phyloP scores from a whole-genome alignment of 2,113 vertebrate genomes.

The Leucoraja erinaceus region DNA sequence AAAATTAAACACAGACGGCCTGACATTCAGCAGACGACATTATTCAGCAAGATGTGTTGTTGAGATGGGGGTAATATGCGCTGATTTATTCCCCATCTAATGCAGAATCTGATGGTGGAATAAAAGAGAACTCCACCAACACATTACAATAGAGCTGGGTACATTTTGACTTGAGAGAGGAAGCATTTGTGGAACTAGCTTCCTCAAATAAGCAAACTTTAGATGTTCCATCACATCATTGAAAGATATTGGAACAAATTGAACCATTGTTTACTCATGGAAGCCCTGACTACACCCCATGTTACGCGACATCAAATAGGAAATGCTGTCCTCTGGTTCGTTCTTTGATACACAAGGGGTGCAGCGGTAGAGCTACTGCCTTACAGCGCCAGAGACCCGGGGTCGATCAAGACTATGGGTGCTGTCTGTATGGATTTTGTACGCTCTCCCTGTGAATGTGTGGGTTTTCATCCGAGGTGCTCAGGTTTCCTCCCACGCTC shows the following conservation, averaged over 20 bases:
- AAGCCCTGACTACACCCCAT: neutral
- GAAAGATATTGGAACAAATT: neutral
- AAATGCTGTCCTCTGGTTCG: neutral
- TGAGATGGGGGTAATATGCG: neutral
- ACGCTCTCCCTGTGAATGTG: no score
- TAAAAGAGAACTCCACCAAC: neutral
- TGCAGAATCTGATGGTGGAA: neutral
- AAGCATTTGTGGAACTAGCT: neutral
- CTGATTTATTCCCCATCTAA: neutral
- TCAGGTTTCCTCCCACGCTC: no score
- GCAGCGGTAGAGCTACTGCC: no score
- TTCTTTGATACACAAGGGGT: no score
- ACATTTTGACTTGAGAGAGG: neutral
- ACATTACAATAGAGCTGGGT: neutral
- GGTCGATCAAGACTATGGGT: no score
- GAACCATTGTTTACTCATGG: neutral
- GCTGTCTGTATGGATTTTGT: no score
- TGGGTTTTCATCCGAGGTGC: no score
- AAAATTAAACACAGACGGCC: neutral
- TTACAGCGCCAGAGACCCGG: no score
- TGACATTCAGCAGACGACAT: neutral
- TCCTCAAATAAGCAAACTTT: neutral
- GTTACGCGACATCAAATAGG: neutral
- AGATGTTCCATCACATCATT: neutral
- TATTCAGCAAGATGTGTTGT: neutral